Evolutionary conservation across 2,888 invertebrate species (phyloP).

Genomic region (Corythucha ciliata): DNA sequence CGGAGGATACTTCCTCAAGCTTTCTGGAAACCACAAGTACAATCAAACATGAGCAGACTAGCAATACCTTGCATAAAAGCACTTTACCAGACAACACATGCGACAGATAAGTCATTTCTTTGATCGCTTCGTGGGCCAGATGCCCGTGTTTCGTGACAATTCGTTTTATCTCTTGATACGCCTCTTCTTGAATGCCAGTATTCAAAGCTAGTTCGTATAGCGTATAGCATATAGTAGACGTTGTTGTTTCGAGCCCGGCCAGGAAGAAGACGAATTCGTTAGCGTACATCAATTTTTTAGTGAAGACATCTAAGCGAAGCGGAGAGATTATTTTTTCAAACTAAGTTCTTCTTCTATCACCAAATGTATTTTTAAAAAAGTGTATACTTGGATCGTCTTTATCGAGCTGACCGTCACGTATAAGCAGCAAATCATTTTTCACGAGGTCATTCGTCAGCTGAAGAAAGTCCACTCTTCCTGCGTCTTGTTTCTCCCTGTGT

Average conservation of each 20-base stretch:
- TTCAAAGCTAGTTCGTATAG: slow-evolving; percentile 48
- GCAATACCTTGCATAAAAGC: too few species aligned
- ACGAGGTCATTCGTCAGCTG: not conserved
- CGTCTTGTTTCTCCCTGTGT: not conserved
- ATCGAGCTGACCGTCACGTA: not conserved
- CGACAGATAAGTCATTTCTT: slow-evolving; percentile 49
- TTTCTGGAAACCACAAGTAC: slow-evolving; percentile 35
- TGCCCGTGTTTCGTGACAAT: slow-evolving; percentile 43
- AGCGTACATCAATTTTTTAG: not conserved
- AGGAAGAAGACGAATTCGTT: slow-evolving; percentile 49
- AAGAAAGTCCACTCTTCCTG: not conserved
- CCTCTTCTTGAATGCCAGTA: slow-evolving; percentile 45
- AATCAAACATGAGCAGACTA: too few species aligned
- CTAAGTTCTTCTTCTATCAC: too few species aligned
- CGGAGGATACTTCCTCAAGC: slow-evolving; percentile 41
- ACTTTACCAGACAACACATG: slow-evolving; percentile 48
- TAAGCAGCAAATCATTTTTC: not conserved
- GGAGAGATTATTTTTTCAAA: not conserved
- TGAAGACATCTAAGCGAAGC: slow-evolving; percentile 4
- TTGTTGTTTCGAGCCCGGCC: slow-evolving; percentile 55
- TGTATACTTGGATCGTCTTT: not conserved
- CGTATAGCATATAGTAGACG: slow-evolving; percentile 50
- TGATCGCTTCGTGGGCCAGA: slow-evolving; percentile 48
- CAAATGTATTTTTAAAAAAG: too few species aligned
- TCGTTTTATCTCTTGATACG: slow-evolving; percentile 44